phyloP scores from a whole-genome alignment of 2,113 vertebrate genomes.

The Ochotona curzoniae region DNA sequence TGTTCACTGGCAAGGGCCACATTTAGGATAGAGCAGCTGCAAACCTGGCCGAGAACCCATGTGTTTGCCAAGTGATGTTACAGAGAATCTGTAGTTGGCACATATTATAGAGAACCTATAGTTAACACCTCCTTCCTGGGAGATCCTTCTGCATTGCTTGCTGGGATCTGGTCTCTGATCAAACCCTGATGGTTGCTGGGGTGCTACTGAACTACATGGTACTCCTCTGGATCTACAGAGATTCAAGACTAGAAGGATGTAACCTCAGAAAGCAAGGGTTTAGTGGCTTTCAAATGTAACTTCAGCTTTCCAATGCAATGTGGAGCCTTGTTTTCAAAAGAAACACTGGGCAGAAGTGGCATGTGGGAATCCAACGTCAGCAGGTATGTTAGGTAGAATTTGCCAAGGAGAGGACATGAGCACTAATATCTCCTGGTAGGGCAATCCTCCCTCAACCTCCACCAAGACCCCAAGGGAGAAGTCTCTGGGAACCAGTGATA shows the following conservation, averaged over 20 bases:
- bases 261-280: neutral
- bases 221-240: neutral
- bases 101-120: neutral
- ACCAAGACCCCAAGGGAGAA: neutral
- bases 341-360: neutral
- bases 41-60: neutral
- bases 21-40: neutral
- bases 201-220: neutral
- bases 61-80: neutral
- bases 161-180: neutral
- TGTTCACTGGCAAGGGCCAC: neutral
- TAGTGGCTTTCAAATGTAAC: conserved; percentile 1
- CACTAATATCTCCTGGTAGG: neutral
- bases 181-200: neutral
- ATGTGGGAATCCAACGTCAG: too few relatives aligned
- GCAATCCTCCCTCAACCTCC: accelerated
- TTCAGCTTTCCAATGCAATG: neutral
- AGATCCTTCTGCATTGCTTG: neutral
- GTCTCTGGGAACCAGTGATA: neutral
- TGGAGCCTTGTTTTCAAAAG: neutral
- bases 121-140: neutral
- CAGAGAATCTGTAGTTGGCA: neutral
- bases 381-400: neutral
- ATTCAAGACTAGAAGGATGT: neutral
- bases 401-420: neutral